Evolutionary conservation across 2,113 vertebrate genomes (phyloP), one percentile per base, ranked within the genome.

Genomic region (Pseudorectes ferrugineus): DNA sequence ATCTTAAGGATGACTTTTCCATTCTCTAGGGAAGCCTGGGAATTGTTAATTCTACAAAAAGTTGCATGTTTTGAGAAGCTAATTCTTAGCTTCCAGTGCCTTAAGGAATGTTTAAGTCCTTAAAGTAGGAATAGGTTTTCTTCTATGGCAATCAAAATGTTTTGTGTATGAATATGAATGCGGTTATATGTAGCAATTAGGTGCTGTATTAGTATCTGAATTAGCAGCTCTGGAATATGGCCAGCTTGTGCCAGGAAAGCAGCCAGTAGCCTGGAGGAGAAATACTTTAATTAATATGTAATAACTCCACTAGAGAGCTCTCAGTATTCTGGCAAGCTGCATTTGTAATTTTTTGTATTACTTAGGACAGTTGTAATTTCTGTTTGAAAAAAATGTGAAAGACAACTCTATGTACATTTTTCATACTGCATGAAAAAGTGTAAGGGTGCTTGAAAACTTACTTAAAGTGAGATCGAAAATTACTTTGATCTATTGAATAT

Each of bases 221-320:
- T 79, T 93, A 94, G 20, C 62, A 92, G 55, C 78, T 89, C 74
- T 95, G 85, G 87, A 76, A 58, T 54, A 36, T 23, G 63, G 85
- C 94, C 93, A 94, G 74, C 17, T 62, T 93, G 87, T 93, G 80
- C 76, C 51, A 96, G 96, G 93, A 96, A 96, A 54, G 46, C 24
- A 49, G 95, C 95, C 95, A 96, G 35, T 79, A 88, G 63, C 93
- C 87, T 70, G 36, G 31, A 91, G 93, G 62, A 88, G 42, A 82
- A 88, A 79, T 83, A 73, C 70, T 91, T 94, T 77, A 71, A 93
- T 96, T 94, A 88, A 48, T 86, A 43, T 63, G 66, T 93, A 95
- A 81, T 93, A 89, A 91, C 38, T 87, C 35, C 42, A 79, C 24
- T 49, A 36, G 38, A 94, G 67, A 70, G 12, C 46, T 62, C 45